These are phyloP conservation scores for Ferrisia virgata DNA, from an alignment of 2,888 invertebrate species.

Conservation along the genomic window DNA sequence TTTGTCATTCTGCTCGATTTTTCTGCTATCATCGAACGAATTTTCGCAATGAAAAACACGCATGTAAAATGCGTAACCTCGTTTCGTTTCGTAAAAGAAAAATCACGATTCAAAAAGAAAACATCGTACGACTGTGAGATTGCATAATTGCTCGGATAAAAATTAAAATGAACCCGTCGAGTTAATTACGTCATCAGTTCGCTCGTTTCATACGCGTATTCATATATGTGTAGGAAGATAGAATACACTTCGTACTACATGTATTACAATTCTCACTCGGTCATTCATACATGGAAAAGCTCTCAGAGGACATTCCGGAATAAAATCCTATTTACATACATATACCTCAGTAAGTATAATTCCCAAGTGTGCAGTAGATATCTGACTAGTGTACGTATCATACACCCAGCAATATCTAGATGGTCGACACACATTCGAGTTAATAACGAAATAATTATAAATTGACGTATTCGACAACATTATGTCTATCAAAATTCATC, in stretches of 20 bases:
- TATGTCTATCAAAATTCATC: no score
- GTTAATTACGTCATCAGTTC: neutral
- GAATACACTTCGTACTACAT: no score
- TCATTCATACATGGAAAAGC: neutral
- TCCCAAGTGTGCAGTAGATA: no score
- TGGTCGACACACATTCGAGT: no score
- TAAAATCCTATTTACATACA: neutral
- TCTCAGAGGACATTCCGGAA: neutral
- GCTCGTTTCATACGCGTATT: neutral
- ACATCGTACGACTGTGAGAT: neutral
- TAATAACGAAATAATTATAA: no score
- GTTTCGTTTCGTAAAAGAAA: no score
- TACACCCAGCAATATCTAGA: no score
- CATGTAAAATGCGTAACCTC: neutral
- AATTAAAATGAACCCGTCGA: neutral
- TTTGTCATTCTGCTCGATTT: neutral
- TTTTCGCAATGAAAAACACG: neutral
- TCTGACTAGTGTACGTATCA: no score
- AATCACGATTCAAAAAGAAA: neutral
- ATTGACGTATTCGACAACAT: no score
- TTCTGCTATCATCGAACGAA: neutral
- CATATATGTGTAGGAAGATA: no score
- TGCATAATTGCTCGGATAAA: neutral
- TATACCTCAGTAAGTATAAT: neutral
- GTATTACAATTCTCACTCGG: neutral